These are phyloP conservation scores for Athalia rosae DNA, from an alignment of 2,888 invertebrate genomes.

Conservation along the genomic window DNA sequence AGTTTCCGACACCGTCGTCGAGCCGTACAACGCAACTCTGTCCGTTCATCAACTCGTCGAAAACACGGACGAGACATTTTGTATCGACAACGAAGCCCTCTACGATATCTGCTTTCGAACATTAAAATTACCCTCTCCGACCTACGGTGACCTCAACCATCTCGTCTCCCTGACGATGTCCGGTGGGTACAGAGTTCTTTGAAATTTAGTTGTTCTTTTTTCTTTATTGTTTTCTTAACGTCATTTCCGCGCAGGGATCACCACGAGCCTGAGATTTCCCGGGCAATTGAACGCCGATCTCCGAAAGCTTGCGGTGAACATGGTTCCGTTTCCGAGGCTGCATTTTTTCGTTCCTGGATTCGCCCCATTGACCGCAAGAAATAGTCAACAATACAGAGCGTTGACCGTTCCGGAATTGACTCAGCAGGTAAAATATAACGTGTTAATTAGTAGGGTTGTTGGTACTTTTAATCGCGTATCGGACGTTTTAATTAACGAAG, in stretches of 20 bases:
- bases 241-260: slow-evolving; percentile 63
- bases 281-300: slow-evolving; percentile 80
- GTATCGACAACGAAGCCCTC: slow-evolving; percentile 76
- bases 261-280: slow-evolving; percentile 78
- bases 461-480: not conserved
- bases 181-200: slow-evolving; percentile 43
- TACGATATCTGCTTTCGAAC: slow-evolving; percentile 76
- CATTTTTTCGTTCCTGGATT: slow-evolving; percentile 79
- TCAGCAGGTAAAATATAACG: slow-evolving; percentile 68
- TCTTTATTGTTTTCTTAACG: not conserved
- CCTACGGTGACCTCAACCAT: slow-evolving; percentile 78
- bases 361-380: slow-evolving; percentile 78
- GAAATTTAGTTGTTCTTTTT: not conserved
- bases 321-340: slow-evolving; percentile 80
- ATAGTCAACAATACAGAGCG: slow-evolving; percentile 75
- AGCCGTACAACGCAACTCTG: slow-evolving; percentile 77
- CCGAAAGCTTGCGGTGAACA: slow-evolving; percentile 77
- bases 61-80: slow-evolving; percentile 75
- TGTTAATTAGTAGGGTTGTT: not conserved
- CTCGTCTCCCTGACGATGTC: slow-evolving; percentile 71
- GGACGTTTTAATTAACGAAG: slow-evolving; percentile 77
- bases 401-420: slow-evolving; percentile 75
- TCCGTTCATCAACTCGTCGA: slow-evolving; percentile 75
- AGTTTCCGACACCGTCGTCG: slow-evolving; percentile 76
- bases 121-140: slow-evolving; percentile 75